phyloP scores from a whole-genome alignment of 2,888 invertebrate species.

The Melanargia galathea region DNA sequence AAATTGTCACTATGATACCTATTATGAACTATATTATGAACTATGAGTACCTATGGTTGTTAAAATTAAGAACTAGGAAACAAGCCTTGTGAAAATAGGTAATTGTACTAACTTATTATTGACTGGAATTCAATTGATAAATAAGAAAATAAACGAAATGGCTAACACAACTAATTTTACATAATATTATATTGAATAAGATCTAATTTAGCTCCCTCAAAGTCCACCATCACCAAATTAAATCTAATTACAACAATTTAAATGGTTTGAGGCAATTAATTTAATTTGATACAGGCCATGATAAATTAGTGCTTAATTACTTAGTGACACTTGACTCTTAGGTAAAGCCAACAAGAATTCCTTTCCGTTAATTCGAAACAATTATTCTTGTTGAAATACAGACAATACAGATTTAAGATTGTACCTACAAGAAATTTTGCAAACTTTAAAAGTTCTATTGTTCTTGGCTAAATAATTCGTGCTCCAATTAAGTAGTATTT shows the following conservation, averaged over 20 bases:
- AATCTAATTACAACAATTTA: slow-evolving; percentile 1
- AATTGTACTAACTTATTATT: not conserved
- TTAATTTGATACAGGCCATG: slow-evolving; percentile 20
- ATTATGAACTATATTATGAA: not conserved
- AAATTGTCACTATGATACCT: too few relatives aligned
- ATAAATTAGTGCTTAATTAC: slow-evolving; percentile 24
- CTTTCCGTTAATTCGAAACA: slow-evolving; percentile 15
- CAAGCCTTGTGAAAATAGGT: not conserved
- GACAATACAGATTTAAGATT: not conserved
- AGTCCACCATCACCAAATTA: not conserved
- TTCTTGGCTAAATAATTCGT: not conserved
- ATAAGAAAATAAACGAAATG: not conserved
- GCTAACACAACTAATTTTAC: too few relatives aligned
- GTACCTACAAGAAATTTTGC: not conserved
- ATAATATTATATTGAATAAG: too few relatives aligned
- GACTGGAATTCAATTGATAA: not conserved
- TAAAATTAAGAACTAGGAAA: not conserved
- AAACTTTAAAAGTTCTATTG: not conserved
- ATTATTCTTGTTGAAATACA: not conserved
- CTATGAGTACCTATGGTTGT: too few relatives aligned
- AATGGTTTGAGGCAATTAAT: slow-evolving; percentile 15
- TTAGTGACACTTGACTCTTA: slow-evolving; percentile 21
- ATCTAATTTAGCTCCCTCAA: too few relatives aligned
- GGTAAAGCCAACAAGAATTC: slow-evolving; percentile 20
- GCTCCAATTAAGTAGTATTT: not conserved